Evolutionary conservation across 2,113 vertebrate species (phyloP).

Genomic region (Lates calcarifer): DNA sequence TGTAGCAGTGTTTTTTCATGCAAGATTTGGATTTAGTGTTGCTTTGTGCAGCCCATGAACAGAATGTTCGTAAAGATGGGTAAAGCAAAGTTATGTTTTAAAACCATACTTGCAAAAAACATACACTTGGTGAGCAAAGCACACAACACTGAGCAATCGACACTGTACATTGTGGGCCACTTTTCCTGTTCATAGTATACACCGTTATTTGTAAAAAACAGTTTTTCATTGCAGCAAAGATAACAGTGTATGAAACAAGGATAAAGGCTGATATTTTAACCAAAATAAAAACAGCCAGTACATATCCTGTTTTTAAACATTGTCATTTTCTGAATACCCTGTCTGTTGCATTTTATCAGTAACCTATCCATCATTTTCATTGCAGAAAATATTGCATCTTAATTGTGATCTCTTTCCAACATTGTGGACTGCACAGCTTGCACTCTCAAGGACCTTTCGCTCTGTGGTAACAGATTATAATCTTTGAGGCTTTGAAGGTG

Average conservation of each 20-base stretch:
- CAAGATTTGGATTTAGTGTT: too few relatives aligned
- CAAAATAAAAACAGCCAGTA: background rate
- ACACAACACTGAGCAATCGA: background rate
- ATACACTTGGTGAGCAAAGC: background rate
- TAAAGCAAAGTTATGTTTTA: background rate
- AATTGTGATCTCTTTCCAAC: slow-evolving; percentile 76
- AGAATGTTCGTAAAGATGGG: background rate
- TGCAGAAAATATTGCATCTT: slow-evolving; percentile 71
- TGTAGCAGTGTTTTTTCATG: too few relatives aligned
- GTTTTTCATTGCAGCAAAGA: slow-evolving; percentile 10
- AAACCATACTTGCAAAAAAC: background rate
- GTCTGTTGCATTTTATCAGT: slow-evolving; percentile 40
- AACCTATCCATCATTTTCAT: slow-evolving; percentile 56
- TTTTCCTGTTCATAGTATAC: background rate
- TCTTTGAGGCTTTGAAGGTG: slow-evolving; percentile 80
- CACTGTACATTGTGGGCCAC: background rate
- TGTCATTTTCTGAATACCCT: slow-evolving; percentile 34
- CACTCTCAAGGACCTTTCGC: slow-evolving; percentile 67
- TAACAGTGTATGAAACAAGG: background rate
- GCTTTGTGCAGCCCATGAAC: too few relatives aligned
- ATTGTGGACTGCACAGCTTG: slow-evolving; percentile 52
- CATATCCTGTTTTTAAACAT: slow-evolving; percentile 21
- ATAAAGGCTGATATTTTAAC: background rate
- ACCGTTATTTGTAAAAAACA: background rate
- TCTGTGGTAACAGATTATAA: slow-evolving; percentile 72